Conservation (phyloP, 1,140 invertebrate genomes). For the Danaus plexippus region DNA sequence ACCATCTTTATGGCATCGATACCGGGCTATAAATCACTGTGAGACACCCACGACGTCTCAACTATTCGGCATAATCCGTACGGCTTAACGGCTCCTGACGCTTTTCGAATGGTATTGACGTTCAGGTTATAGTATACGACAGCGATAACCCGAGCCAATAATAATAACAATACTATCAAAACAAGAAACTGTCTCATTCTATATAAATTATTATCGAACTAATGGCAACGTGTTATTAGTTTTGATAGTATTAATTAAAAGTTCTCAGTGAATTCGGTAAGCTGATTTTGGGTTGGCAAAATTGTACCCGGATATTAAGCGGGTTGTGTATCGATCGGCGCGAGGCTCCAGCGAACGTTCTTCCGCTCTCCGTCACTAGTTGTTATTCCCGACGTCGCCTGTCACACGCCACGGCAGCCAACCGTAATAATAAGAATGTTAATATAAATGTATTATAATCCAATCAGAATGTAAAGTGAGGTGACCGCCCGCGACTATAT, state of each 20-base stretch:
- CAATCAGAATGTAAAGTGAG: slow-evolving; percentile 54
- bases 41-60: slow-evolving; percentile 51
- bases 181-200: no score
- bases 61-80: slow-evolving; percentile 37
- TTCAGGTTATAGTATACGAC: neutral
- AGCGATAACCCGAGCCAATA: no score
- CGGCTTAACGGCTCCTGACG: slow-evolving; percentile 40
- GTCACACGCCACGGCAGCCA: slow-evolving; percentile 53
- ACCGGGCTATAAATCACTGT: slow-evolving; percentile 39
- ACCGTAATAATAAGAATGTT: slow-evolving; percentile 61
- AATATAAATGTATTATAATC: slow-evolving; percentile 68
- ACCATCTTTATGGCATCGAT: slow-evolving; percentile 33
- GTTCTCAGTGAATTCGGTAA: slow-evolving; percentile 10
- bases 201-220: no score
- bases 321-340: slow-evolving; percentile 15
- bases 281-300: slow-evolving; percentile 8
- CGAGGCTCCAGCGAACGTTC: slow-evolving; percentile 14
- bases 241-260: slow-evolving; percentile 11
- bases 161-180: no score
- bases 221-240: no score
- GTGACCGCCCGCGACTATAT: slow-evolving; percentile 52
- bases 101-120: slow-evolving; percentile 33
- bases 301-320: slow-evolving; percentile 26
- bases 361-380: slow-evolving; percentile 41
- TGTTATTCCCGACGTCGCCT: slow-evolving; percentile 53